These are phyloP conservation scores for Pseudomyrmex flavicornis DNA, from an alignment of 1,140 invertebrate species.

Conservation along the genomic window DNA sequence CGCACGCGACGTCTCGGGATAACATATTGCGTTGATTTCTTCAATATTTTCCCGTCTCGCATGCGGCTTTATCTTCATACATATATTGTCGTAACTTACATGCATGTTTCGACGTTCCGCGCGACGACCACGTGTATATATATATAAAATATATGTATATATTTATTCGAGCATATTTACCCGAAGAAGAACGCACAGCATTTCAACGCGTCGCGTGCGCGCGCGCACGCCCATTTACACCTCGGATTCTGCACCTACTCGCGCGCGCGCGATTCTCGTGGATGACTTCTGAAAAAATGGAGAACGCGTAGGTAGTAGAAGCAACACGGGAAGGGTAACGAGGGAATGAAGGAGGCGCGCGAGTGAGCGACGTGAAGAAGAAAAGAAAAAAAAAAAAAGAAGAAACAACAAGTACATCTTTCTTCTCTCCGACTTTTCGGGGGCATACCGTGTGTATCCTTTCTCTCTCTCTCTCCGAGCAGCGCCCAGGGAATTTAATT, in stretches of 20 bases:
- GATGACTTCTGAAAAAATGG: constrained; percentile 60
- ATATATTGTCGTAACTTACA: constrained; percentile 5
- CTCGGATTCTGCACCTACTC: background rate
- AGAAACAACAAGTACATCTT: constrained; percentile 66
- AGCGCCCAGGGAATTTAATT: constrained; percentile 78
- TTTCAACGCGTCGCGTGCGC: constrained; percentile 27
- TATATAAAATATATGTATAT: background rate
- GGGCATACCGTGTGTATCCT: constrained; percentile 53
- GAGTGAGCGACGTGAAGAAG: background rate
- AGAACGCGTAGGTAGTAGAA: background rate
- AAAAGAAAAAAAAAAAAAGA: background rate
- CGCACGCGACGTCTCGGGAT: constrained; percentile 27
- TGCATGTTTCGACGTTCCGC: background rate
- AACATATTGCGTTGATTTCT: constrained; percentile 62
- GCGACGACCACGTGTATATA: constrained; percentile 14
- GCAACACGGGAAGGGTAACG: background rate
- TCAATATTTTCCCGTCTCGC: constrained; percentile 53
- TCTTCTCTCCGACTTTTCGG: constrained; percentile 29
- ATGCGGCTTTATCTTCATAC: background rate
- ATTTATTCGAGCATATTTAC: constrained; percentile 59
- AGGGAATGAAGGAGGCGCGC: background rate
- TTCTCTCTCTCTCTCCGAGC: constrained; percentile 67
- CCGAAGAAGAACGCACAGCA: constrained; percentile 22
- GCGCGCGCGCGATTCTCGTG: constrained; percentile 36
- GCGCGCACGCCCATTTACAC: constrained; percentile 63